A percentile compares a stretch with the other conserved stretches of the same genome.
These are phyloP conservation scores for Notiomystis cincta DNA, from an alignment of 2,113 vertebrate genomes.

Conservation along the genomic window DNA sequence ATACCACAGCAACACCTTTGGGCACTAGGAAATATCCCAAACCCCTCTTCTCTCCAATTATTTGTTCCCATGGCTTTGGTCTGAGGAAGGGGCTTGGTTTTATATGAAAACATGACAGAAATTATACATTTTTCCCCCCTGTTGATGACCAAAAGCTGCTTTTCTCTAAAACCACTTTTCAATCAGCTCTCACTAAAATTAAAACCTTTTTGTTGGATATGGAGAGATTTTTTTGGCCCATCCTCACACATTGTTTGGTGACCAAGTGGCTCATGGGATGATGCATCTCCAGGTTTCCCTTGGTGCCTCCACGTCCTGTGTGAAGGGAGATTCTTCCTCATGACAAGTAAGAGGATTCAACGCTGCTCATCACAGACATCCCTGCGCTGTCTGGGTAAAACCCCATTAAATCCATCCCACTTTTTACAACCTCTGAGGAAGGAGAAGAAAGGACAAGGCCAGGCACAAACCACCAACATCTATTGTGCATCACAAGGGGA, in stretches of 20 bases:
- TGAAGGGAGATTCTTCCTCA: neutral
- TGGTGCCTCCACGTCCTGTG: neutral
- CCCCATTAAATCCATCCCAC: neutral
- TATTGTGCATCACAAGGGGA: neutral
- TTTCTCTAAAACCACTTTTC: neutral
- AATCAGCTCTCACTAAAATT: neutral
- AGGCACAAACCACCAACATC: neutral
- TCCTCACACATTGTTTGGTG: accelerated
- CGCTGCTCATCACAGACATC: neutral
- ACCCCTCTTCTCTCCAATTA: neutral
- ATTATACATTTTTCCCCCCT: accelerated
- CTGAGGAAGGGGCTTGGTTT: neutral
- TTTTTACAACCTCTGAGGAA: neutral
- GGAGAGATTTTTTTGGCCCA: neutral
- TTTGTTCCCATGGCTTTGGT: neutral
- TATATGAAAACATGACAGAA: neutral
- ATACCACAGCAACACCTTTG: neutral
- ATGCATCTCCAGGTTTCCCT: neutral
- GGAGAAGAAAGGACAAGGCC: neutral
- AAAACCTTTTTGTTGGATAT: neutral
- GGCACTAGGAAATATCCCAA: neutral
- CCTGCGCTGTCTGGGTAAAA: neutral
- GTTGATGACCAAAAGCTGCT: neutral
- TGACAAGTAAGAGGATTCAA: neutral
- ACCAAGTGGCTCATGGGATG: neutral